phyloP scores from a whole-genome alignment of 2,888 invertebrate species.

The Tenthredo mesomela region DNA sequence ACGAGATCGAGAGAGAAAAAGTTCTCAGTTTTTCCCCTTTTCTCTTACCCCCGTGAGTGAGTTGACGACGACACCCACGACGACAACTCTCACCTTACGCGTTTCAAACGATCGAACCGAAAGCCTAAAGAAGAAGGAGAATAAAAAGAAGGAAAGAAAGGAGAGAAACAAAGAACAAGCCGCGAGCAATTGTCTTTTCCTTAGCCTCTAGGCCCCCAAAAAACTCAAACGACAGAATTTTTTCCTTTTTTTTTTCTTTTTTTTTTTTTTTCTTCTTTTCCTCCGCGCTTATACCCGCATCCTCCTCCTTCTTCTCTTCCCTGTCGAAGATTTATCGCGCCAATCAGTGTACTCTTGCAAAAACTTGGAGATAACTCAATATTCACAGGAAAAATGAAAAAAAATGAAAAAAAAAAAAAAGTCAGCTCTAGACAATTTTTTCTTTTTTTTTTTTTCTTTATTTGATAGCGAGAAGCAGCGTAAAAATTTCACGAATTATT shows the following conservation, averaged over 20 bases:
- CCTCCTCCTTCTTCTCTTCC: neutral
- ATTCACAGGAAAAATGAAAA: neutral
- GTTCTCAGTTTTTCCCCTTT: slow-evolving; percentile 55
- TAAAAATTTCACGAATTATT: neutral
- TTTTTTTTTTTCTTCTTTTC: neutral
- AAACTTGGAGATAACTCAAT: neutral
- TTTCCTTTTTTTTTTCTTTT: neutral
- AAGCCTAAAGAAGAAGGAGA: neutral
- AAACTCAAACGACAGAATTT: neutral
- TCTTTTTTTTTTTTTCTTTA: neutral
- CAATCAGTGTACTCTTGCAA: neutral
- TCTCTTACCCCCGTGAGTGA: neutral
- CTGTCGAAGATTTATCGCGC: neutral
- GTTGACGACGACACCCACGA: slow-evolving; percentile 31
- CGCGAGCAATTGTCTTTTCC: slow-evolving; percentile 25
- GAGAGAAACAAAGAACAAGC: neutral
- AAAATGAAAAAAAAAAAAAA: neutral
- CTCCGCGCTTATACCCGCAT: neutral
- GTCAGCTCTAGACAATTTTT: neutral
- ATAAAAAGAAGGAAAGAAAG: neutral
- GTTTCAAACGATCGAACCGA: slow-evolving; percentile 27
- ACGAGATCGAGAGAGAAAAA: slow-evolving; percentile 58
- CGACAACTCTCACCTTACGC: slow-evolving; percentile 23
- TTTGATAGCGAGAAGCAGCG: neutral
- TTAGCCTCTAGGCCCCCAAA: neutral